Evolutionary conservation across 2,888 invertebrate genomes (phyloP).

Genomic region (Eurois occulta): DNA sequence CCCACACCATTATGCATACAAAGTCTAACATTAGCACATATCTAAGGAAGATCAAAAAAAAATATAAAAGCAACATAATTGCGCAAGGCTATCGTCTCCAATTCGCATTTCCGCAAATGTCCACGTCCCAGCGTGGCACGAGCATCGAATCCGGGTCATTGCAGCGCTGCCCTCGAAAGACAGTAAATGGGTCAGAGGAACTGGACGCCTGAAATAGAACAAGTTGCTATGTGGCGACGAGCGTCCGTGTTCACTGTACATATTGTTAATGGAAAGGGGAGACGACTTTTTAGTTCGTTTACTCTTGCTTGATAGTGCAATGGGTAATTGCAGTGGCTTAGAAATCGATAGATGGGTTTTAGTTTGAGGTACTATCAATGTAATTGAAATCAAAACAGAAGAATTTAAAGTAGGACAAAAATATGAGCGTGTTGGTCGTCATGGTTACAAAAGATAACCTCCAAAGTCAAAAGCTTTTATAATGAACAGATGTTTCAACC

Average conservation of each 20-base stretch:
- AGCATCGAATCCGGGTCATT: slow-evolving; percentile 80
- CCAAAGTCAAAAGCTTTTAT: background rate
- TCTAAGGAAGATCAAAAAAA: slow-evolving; percentile 37
- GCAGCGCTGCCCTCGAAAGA: slow-evolving; percentile 77
- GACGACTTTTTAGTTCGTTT: background rate
- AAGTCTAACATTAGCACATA: slow-evolving; percentile 6
- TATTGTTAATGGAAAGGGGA: slow-evolving; percentile 18
- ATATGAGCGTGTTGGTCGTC: background rate
- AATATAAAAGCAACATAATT: slow-evolving; percentile 42
- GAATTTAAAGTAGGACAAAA: background rate
- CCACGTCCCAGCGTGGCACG: slow-evolving; percentile 49
- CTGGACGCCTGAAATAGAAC: slow-evolving; percentile 69
- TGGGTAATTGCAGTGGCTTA: too few species aligned
- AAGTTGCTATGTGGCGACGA: slow-evolving; percentile 70
- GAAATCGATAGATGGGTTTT: background rate
- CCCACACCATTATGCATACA: background rate
- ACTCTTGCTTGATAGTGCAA: background rate
- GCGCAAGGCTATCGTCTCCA: slow-evolving; percentile 56
- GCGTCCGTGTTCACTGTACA: slow-evolving; percentile 15
- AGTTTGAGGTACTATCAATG: background rate
- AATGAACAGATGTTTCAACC: background rate
- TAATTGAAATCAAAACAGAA: background rate
- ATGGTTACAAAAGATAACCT: background rate
- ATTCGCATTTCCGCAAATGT: slow-evolving; percentile 64
- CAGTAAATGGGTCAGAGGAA: slow-evolving; percentile 78